Conservation (phyloP, 2,113 vertebrate species). For the Sarotherodon lohbergeri region DNA sequence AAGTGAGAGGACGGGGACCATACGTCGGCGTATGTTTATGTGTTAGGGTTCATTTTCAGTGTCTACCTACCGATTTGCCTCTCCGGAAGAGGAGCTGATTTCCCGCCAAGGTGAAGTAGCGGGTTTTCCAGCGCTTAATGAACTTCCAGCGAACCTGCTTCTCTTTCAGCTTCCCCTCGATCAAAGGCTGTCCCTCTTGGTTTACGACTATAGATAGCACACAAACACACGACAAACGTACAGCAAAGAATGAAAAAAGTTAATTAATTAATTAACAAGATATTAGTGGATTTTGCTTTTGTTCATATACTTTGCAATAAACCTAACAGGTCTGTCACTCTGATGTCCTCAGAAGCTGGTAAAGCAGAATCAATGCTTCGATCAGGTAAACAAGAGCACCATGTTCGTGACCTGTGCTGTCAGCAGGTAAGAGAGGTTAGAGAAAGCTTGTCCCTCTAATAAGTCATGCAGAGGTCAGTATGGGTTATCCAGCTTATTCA, state of each 20-base stretch:
- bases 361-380: not conserved
- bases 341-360: not conserved
- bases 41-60: not conserved
- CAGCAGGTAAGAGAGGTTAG: not conserved
- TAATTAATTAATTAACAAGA: not conserved
- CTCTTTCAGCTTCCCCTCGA: conserved; percentile 94
- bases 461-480: not conserved
- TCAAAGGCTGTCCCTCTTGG: conserved; percentile 91
- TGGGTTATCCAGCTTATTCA: not conserved
- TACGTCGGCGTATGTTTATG: not conserved
- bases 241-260: not conserved
- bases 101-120: conserved; percentile 92
- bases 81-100: conserved; percentile 93
- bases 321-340: not conserved
- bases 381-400: not conserved
- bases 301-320: not conserved
- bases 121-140: conserved; percentile 96
- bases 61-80: conserved; percentile 86
- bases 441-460: not conserved
- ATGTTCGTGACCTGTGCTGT: not conserved
- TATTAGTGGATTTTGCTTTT: not conserved
- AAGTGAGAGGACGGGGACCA: not conserved
- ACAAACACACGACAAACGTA: not conserved
- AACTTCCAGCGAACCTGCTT: conserved; percentile 98
- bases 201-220: conserved; percentile 76